phyloP scores from a whole-genome alignment of 2,888 invertebrate species.

The Acronicta leporina region DNA sequence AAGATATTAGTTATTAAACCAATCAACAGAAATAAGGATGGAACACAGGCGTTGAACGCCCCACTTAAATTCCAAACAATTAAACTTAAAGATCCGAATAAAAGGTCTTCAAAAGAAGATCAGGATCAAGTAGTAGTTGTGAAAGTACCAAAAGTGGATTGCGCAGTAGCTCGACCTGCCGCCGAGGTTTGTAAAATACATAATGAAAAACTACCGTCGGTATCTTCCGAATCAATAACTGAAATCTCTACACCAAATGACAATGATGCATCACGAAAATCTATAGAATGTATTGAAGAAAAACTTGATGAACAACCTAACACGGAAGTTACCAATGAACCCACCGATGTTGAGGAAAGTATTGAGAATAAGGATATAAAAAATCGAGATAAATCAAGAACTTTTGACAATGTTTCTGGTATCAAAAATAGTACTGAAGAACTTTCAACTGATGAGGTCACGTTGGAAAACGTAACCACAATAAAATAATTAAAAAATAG shows the following conservation, averaged over 20 bases:
- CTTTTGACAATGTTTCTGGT: conserved; percentile 11
- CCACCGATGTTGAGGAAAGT: conserved; percentile 31
- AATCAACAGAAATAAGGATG: conserved; percentile 78
- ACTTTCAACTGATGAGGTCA: conserved; percentile 13
- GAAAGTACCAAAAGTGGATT: conserved; percentile 81
- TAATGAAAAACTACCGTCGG: conserved; percentile 29
- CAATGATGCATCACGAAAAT: conserved; percentile 15
- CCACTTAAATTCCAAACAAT: conserved; percentile 88
- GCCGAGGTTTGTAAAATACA: conserved; percentile 43
- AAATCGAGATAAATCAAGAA: conserved; percentile 15
- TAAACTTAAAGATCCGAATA: conserved; percentile 91
- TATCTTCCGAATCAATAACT: conserved; percentile 15
- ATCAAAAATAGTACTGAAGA: conserved; percentile 23
- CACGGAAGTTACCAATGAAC: conserved; percentile 24
- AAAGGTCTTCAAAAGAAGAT: conserved; percentile 68
- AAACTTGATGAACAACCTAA: conserved; percentile 7
- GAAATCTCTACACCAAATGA: conserved; percentile 17
- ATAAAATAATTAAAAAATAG: conserved; percentile 24
- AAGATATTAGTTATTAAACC: conserved; percentile 86
- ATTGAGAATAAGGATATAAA: conserved; percentile 22
- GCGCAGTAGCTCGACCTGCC: conserved; percentile 60
- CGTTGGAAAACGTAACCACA: conserved; percentile 27
- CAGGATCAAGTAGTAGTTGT: conserved; percentile 82
- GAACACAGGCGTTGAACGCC: conserved; percentile 63
- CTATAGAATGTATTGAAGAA: conserved; percentile 17